Evolutionary conservation across 2,888 invertebrate species (phyloP).

Genomic region (Caenorhabditis sp.): DNA sequence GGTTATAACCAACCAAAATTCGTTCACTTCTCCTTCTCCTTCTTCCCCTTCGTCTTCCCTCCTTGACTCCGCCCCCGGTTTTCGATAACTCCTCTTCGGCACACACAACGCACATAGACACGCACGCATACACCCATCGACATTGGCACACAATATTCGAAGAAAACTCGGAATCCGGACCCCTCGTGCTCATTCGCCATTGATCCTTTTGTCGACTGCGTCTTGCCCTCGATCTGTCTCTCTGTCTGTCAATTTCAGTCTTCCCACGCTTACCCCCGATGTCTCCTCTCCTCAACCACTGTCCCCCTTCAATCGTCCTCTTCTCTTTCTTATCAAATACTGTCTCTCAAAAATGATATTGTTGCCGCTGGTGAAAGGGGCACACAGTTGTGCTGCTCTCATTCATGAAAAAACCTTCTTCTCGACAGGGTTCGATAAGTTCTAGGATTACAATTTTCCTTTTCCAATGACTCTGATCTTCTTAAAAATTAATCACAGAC

Average conservation of each 20-base stretch:
- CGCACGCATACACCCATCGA: slow-evolving; percentile 22
- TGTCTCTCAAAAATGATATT: slow-evolving; percentile 19
- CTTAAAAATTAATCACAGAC: not conserved
- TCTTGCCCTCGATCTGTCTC: not conserved
- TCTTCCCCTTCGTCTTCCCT: too few species aligned
- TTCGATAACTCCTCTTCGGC: slow-evolving; percentile 22
- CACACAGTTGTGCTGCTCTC: not conserved
- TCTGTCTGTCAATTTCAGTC: slow-evolving; percentile 1
- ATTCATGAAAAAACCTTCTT: slow-evolving; percentile 5
- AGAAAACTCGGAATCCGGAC: slow-evolving; percentile 18
- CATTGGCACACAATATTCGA: slow-evolving; percentile 27
- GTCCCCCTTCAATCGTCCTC: slow-evolving; percentile 7
- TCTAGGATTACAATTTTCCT: too few species aligned
- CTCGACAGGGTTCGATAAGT: too few species aligned
- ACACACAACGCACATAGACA: slow-evolving; percentile 20
- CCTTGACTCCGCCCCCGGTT: slow-evolving; percentile 39
- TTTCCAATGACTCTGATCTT: too few species aligned
- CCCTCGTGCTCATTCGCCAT: not conserved
- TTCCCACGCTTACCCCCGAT: too few species aligned
- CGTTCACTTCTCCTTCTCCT: slow-evolving; percentile 13
- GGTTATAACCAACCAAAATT: slow-evolving; percentile 25
- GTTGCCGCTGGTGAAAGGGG: not conserved
- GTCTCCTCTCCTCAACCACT: not conserved
- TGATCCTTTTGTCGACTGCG: slow-evolving; percentile 3
- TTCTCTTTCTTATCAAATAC: slow-evolving; percentile 17